Evolutionary conservation across 1,140 invertebrate genomes (phyloP).

Genomic region (Zaprionus davidi): DNA sequence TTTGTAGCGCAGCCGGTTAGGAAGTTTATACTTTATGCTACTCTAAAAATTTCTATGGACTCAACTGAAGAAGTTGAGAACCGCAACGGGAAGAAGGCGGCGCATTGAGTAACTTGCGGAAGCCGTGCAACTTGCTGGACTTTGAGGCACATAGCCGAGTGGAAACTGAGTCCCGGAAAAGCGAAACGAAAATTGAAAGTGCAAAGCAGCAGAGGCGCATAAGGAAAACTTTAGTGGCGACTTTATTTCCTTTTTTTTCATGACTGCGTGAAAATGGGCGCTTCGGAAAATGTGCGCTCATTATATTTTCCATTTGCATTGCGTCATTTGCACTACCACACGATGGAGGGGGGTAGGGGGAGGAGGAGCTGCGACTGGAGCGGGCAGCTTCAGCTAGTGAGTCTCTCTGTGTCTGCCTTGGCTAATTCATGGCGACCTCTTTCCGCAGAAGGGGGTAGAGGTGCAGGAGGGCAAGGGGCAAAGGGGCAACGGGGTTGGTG

Average conservation of each 20-base stretch:
- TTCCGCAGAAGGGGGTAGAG: slow-evolving; percentile 7
- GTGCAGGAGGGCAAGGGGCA: not conserved
- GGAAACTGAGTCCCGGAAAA: slow-evolving; percentile 28
- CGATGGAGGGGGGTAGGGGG: not conserved
- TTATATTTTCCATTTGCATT: slow-evolving; percentile 64
- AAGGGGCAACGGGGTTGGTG: not conserved
- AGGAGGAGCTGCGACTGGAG: too few species aligned
- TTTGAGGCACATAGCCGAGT: slow-evolving; percentile 18
- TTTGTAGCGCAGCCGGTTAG: not conserved
- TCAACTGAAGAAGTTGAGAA: not conserved
- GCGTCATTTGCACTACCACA: slow-evolving; percentile 59
- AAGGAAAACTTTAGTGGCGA: slow-evolving; percentile 54
- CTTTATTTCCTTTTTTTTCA: slow-evolving; percentile 18
- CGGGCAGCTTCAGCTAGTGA: slow-evolving; percentile 20
- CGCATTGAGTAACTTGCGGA: not conserved
- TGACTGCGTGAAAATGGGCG: slow-evolving; percentile 34
- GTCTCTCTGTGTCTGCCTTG: slow-evolving; percentile 65
- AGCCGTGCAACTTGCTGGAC: slow-evolving; percentile 29
- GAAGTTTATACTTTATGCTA: not conserved
- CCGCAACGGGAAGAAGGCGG: not conserved
- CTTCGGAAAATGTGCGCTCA: slow-evolving; percentile 51
- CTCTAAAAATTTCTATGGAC: slow-evolving; percentile 4
- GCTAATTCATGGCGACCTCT: slow-evolving; percentile 66
- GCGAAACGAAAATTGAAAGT: slow-evolving; percentile 34
- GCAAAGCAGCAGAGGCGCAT: slow-evolving; percentile 29